phyloP scores from a whole-genome alignment of 2,888 invertebrate genomes.

The Microplitis deprimator region DNA sequence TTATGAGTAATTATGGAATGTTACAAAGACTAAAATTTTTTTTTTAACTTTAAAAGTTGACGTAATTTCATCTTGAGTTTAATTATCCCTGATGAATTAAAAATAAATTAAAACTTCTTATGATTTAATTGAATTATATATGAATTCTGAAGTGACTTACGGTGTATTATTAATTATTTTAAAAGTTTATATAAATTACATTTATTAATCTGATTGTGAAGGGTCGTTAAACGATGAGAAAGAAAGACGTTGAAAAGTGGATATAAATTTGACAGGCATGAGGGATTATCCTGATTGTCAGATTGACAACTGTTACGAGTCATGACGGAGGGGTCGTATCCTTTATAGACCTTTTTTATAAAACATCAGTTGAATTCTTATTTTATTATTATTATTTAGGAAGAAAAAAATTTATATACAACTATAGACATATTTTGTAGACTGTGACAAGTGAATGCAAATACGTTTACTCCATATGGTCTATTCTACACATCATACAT shows the following conservation, averaged over 20 bases:
- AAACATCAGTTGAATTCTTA: not conserved
- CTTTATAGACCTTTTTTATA: not conserved
- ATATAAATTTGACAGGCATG: constrained; percentile 36
- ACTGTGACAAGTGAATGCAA: no score
- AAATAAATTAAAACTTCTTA: not conserved
- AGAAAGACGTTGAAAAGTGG: constrained; percentile 30
- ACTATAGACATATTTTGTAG: constrained; percentile 7
- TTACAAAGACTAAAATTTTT: not conserved
- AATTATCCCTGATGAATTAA: not conserved
- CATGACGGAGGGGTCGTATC: constrained; percentile 12
- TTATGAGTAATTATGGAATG: not conserved
- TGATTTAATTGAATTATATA: not conserved
- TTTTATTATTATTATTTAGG: constrained; percentile 9
- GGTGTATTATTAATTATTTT: not conserved
- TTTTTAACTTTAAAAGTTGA: not conserved
- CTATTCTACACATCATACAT: no score
- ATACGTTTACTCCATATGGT: no score
- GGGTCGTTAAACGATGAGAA: not conserved
- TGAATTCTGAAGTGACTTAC: not conserved
- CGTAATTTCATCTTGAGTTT: not conserved
- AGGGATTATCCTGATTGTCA: constrained; percentile 44
- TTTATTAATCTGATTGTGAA: constrained; percentile 2
- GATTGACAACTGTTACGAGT: constrained; percentile 45
- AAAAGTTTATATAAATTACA: not conserved
- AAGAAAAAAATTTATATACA: constrained; percentile 30